Conservation (phyloP, 2,797 vertebrate genomes). For the Adrianichthys oophorus region DNA sequence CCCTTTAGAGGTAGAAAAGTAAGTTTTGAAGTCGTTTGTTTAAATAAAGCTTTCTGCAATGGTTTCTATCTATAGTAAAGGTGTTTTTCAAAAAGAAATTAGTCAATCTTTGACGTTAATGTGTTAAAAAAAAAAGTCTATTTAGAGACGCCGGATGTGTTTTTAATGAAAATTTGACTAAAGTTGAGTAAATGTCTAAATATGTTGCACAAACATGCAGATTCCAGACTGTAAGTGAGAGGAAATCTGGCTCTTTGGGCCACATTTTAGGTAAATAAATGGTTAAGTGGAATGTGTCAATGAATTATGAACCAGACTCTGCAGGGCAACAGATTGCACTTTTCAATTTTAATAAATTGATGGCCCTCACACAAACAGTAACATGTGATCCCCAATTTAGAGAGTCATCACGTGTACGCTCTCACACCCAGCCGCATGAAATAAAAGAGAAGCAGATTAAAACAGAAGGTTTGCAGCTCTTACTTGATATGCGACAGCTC, state of each 20-base stretch:
- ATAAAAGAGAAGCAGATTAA: constrained; percentile 25
- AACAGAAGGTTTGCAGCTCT: constrained; percentile 26
- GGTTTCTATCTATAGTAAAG: constrained; percentile 23
- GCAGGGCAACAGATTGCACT: constrained; percentile 76
- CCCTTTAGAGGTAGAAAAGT: constrained; percentile 13
- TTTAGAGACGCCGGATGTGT: constrained; percentile 11
- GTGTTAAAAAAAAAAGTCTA: constrained; percentile 29
- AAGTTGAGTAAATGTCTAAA: constrained; percentile 1
- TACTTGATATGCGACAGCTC: constrained; percentile 10
- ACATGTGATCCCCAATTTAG: constrained; percentile 29
- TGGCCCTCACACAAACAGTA: constrained; percentile 46
- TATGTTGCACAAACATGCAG: too few species aligned
- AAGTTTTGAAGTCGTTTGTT: constrained; percentile 15
- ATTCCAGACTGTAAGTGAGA: too few species aligned
- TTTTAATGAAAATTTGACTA: constrained; percentile 29
- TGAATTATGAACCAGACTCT: constrained; percentile 76
- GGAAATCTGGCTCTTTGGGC: constrained; percentile 17
- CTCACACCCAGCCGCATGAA: constrained; percentile 13
- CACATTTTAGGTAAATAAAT: constrained; percentile 72
- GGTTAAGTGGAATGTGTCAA: constrained; percentile 70
- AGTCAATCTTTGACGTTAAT: constrained; percentile 19
- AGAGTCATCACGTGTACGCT: constrained; percentile 17
- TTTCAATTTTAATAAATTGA: constrained; percentile 77
- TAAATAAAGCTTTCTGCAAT: constrained; percentile 2
- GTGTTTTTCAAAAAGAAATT: constrained; percentile 22